These are phyloP conservation scores for Ataeniobius toweri DNA, from an alignment of 2,797 vertebrate species.

Conservation along the genomic window DNA sequence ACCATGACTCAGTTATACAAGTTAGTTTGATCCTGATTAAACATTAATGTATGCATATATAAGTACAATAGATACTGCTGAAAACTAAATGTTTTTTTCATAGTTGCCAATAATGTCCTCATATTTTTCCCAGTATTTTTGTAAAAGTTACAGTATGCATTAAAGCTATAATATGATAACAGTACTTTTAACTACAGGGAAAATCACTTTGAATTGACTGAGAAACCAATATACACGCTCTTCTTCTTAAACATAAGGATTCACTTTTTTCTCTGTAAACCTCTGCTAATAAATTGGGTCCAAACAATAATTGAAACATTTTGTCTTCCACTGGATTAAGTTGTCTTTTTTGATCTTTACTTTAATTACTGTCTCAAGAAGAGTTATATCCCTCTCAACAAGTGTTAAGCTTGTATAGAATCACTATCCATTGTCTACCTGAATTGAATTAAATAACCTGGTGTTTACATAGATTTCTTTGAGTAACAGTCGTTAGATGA, in stretches of 20 bases:
- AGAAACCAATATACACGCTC: slow-evolving; percentile 22
- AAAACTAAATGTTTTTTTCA: not conserved
- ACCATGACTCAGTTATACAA: no score
- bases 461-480: no score
- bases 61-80: no score
- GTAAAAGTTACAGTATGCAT: not conserved
- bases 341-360: slow-evolving; percentile 29
- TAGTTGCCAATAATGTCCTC: not conserved
- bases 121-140: slow-evolving; percentile 18
- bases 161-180: not conserved
- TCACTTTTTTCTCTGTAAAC: slow-evolving; percentile 30
- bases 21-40: no score
- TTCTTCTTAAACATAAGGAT: slow-evolving; percentile 34
- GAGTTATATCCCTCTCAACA: slow-evolving; percentile 26
- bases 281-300: slow-evolving; percentile 44
- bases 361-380: slow-evolving; percentile 45
- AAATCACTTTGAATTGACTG: slow-evolving; percentile 5
- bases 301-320: slow-evolving; percentile 29
- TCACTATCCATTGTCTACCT: slow-evolving; percentile 19
- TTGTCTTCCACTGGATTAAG: slow-evolving; percentile 39
- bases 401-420: slow-evolving; percentile 20
- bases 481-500: no score
- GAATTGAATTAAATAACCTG: slow-evolving; percentile 10
- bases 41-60: no score
- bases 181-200: not conserved